A percentile compares a stretch with the other conserved stretches of the same genome.
Conservation (phyloP, 30 jellyfish, hydroid and myxozoan species). For the Cassiopea xamachana region DNA sequence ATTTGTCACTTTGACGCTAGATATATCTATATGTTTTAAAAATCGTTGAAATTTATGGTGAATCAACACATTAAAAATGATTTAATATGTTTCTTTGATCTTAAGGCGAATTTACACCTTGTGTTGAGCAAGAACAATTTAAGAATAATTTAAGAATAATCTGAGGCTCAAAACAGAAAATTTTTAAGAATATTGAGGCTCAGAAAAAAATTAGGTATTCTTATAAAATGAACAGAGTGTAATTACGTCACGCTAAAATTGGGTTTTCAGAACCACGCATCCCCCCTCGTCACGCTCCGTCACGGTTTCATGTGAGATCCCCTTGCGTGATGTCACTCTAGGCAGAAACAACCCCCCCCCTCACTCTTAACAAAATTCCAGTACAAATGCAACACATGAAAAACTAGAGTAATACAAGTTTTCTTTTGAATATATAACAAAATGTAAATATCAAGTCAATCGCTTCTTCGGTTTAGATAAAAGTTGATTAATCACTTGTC, state of each 20-base stretch:
- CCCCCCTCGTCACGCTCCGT: conserved; percentile 32
- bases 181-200: too few species aligned
- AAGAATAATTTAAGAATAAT: too few species aligned
- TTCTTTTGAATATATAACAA: conserved; percentile 42
- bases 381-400: conserved; percentile 26
- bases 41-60: too few species aligned
- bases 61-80: too few species aligned
- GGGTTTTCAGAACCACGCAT: conserved; percentile 35
- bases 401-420: conserved; percentile 45
- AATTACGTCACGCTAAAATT: conserved; percentile 24
- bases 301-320: conserved; percentile 27
- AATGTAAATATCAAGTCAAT: conserved; percentile 43
- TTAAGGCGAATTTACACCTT: too few species aligned
- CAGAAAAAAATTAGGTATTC: too few species aligned
- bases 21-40: too few species aligned
- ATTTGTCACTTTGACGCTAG: too few species aligned
- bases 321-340: conserved; percentile 32
- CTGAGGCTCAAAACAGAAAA: too few species aligned
- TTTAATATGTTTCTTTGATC: too few species aligned
- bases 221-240: too few species aligned
- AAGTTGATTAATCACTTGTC: conserved; percentile 47
- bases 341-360: conserved; percentile 23
- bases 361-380: conserved; percentile 25
- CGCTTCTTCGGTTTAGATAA: conserved; percentile 40
- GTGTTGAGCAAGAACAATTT: too few species aligned